Percentiles rank a stretch among this genome's conserved stretches.
These are phyloP conservation scores for Podotricha telesiphe DNA, from an alignment of 2,888 invertebrate genomes.

Conservation along the genomic window DNA sequence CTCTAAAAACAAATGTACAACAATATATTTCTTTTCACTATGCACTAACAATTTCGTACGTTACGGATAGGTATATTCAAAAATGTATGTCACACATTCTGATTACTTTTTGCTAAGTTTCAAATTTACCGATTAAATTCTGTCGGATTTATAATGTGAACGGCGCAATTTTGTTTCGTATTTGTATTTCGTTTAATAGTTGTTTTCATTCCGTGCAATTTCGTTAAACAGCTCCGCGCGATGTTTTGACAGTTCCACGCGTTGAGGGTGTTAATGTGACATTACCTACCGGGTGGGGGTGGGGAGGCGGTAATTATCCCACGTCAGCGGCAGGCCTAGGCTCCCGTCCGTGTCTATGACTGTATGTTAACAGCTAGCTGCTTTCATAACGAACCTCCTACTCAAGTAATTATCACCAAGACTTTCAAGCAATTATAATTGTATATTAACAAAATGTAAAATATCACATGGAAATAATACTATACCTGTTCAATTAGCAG, in stretches of 20 bases:
- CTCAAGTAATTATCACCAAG: conserved; percentile 36
- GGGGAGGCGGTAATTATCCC: conserved; percentile 77
- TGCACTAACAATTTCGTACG: too few relatives aligned
- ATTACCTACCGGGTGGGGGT: conserved; percentile 59
- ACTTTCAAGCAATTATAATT: conserved; percentile 1
- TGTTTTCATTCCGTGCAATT: conserved; percentile 67
- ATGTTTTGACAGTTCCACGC: conserved; percentile 77
- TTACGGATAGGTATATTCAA: too few relatives aligned
- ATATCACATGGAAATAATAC: neutral
- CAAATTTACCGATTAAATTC: neutral
- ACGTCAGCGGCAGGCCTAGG: conserved; percentile 80
- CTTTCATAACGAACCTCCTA: conserved; percentile 49
- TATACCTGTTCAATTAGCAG: conserved; percentile 19
- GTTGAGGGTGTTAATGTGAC: conserved; percentile 81
- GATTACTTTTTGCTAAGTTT: neutral
- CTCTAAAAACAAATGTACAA: too few relatives aligned
- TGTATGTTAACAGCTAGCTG: conserved; percentile 52
- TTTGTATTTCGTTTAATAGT: conserved; percentile 49
- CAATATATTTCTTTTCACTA: too few relatives aligned
- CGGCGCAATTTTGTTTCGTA: conserved; percentile 26
- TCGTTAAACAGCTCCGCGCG: conserved; percentile 66
- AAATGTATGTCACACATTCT: neutral
- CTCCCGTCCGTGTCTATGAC: conserved; percentile 66
- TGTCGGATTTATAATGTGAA: neutral
- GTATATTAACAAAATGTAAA: neutral